Percentiles rank a stretch among this genome's conserved stretches.
Evolutionary conservation across 2,113 vertebrate genomes (phyloP).

Genomic region (Cephalopterus ornatus): DNA sequence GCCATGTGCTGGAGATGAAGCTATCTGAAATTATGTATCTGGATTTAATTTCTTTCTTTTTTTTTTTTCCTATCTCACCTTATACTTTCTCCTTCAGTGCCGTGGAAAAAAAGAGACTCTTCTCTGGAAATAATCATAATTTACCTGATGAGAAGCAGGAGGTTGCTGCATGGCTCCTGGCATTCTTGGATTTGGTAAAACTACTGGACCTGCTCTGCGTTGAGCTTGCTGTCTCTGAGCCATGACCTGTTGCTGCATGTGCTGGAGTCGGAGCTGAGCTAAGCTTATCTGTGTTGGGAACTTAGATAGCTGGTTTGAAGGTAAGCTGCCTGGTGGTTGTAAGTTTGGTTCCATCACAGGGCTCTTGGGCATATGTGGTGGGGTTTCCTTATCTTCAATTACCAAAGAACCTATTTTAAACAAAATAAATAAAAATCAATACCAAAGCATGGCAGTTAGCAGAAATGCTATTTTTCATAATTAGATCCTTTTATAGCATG

Average conservation of each 20-base stretch:
- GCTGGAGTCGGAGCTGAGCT: conserved; percentile 83
- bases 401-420: conserved; percentile 77
- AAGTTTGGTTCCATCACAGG: conserved; percentile 69
- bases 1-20: background rate
- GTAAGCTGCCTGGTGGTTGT: conserved; percentile 71
- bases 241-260: conserved; percentile 85
- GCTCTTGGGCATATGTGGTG: conserved; percentile 73
- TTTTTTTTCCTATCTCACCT: background rate
- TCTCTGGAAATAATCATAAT: background rate
- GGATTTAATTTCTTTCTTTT: background rate
- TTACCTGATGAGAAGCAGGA: conserved; percentile 75
- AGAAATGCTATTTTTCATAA: background rate
- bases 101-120: background rate
- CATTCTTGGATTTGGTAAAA: conserved; percentile 73
- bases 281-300: conserved; percentile 83
- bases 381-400: conserved; percentile 79
- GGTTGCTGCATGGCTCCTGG: conserved; percentile 73
- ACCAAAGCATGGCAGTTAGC: background rate
- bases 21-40: background rate
- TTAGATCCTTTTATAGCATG: background rate
- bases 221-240: conserved; percentile 82
- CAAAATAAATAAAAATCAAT: background rate
- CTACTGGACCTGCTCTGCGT: conserved; percentile 67
- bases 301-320: conserved; percentile 80
- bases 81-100: background rate